Evolutionary conservation across 2,888 invertebrate species (phyloP), one percentile per base, ranked within the genome.

Genomic region (Aplocera efformata): DNA sequence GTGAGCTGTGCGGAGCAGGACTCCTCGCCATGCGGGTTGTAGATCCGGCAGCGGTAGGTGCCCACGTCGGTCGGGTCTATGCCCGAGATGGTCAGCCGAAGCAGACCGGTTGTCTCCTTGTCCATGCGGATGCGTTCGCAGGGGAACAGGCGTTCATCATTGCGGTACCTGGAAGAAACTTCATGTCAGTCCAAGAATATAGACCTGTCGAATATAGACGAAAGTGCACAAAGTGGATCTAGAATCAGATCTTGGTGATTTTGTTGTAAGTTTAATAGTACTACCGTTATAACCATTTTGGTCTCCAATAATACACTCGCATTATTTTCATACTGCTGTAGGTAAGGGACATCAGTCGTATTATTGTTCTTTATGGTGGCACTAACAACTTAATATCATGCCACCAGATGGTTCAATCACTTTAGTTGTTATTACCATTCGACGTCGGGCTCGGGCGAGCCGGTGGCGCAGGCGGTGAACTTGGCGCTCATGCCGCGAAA

Each of bases 391-490:
- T n/a, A n/a, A n/a, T n/a, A n/a, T n/a, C n/a, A n/a, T n/a, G n/a
- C n/a, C n/a, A n/a, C n/a, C n/a, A n/a, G n/a, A n/a, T n/a, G n/a
- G n/a, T n/a, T n/a, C n/a, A n/a, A n/a, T n/a, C n/a, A n/a, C n/a
- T n/a, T n/a, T n/a, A n/a, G n/a, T n/a, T n/a, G n/a, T n/a, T n/a
- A 66, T 33, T 27, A 86, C 88, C 88, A 88, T 38, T 96, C 96
- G 31, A 94, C 95, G 42, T 94, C 94, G 0, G 97, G 97, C 40
- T 96, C 96, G 0, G 97, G 97, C 41, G 90, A 90, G 42, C 97
- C 97, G 30, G 94, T 93, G 31, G 94, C 93, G 72, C 97, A 97
- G 38, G 97, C 97, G n/a, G 96, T 97, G 77, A 97, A 96, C 81
- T 96, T 96, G 37, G 95, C 96, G 27, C 94, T 92, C 94, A 96